Evolutionary conservation across 1,140 invertebrate species (phyloP).

Genomic region (Drosophila pseudoobscura): DNA sequence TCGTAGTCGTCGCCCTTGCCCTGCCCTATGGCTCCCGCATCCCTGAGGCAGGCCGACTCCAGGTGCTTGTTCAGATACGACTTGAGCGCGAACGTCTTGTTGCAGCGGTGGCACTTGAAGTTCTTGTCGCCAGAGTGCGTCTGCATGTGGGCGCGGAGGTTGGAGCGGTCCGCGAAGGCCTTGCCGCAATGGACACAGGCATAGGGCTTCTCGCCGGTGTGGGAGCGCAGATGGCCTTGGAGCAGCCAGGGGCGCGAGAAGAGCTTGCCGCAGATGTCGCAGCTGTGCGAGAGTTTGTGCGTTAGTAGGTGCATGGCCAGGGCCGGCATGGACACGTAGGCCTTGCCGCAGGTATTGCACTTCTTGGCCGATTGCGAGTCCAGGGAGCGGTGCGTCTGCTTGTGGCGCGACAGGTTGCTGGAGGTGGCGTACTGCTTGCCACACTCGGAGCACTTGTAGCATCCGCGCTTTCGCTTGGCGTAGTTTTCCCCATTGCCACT

Average conservation of each 20-base stretch:
- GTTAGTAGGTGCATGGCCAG: slow-evolving; percentile 98
- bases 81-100: slow-evolving; percentile 97
- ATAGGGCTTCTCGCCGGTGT: slow-evolving; percentile 88
- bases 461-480: slow-evolving; percentile 84
- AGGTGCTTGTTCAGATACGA: slow-evolving; percentile 98
- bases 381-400: slow-evolving; percentile 97
- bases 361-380: slow-evolving; percentile 96
- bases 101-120: slow-evolving; percentile 94
- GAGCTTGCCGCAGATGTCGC: slow-evolving; percentile 95
- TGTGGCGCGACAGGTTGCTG: slow-evolving; percentile 97
- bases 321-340: slow-evolving; percentile 98
- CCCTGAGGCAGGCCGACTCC: slow-evolving; percentile 92
- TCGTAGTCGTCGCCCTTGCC: slow-evolving; percentile 32
- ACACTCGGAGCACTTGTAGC: slow-evolving; percentile 97
- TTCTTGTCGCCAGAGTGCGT: slow-evolving; percentile 96
- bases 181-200: slow-evolving; percentile 87
- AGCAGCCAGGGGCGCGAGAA: slow-evolving; percentile 97
- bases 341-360: slow-evolving; percentile 96
- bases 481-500: slow-evolving; percentile 86
- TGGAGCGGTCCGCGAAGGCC: slow-evolving; percentile 89
- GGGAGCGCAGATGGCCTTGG: slow-evolving; percentile 90
- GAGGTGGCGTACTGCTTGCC: slow-evolving; percentile 98
- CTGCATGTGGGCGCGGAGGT: slow-evolving; percentile 96
- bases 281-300: slow-evolving; percentile 95
- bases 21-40: slow-evolving; percentile 49